Base-by-base conservation (phyloP, 2,113 vertebrate species). In the Sapayoa aenigma region DNA sequence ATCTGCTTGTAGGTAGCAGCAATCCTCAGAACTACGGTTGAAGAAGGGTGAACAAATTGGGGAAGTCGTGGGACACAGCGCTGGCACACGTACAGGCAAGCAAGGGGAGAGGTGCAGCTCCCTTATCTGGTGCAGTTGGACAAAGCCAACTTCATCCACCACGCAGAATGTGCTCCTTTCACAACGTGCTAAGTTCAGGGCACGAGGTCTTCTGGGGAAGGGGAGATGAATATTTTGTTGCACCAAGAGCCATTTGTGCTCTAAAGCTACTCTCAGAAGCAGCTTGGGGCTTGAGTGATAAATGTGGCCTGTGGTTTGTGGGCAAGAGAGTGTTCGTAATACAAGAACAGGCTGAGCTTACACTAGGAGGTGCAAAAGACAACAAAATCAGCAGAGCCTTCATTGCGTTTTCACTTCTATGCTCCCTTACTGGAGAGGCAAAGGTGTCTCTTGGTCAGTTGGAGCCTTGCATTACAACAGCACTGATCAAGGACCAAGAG, bases 61-160 rank as follows among this genome's bases (percentile, higher is more conserved):
- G 42, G 14, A 65, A 18, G 18, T 11, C 8, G 1, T 0, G 9
- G 31, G 3, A 28, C 1, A 0, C 60, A 49, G 41, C 42, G 15
- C 42, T 11, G 35, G 28, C 44, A 41, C 1, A 0, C 11, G 5
- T 14, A 10, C 8, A 18, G 31, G 46, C 31, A 56, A 56, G 33
- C 2, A 5, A 41, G 24, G 20, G 25, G 28, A 15, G 59, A 56
- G 31, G 3, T 11, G 31, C 37, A n/a, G 52, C 44, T 72, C 52
- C 37, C 52, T 21, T 3, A 1, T 7, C 16, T 9, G 5, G 12
- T 3, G 2, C 0, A 0, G 20, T 33, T 14, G 10, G 25, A 21
- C 35, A 53, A 46, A 63, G 14, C 31, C 53, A 71, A 11, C 14
- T 41, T 39, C 62, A 14, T 9, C 35, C 49, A 10, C 17, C 1